Percentiles rank a stretch among this genome's conserved stretches.
phyloP scores from a whole-genome alignment of 2,888 invertebrate species.

The Clivina fossor region DNA sequence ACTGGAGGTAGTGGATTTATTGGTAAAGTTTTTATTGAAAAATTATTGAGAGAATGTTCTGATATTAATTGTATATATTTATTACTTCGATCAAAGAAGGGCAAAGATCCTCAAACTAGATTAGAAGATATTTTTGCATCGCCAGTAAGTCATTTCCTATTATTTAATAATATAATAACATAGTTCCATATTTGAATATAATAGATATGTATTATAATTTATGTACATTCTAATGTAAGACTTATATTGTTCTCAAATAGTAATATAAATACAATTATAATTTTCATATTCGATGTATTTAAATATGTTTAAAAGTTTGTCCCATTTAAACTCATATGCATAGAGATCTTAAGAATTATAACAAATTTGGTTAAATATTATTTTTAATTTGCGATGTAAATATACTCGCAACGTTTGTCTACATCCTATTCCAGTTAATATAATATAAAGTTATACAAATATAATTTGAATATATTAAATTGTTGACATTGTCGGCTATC shows the following conservation, averaged over 20 bases:
- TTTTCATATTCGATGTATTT: neutral
- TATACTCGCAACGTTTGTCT: too few relatives aligned
- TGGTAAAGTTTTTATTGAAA: slow-evolving; percentile 82
- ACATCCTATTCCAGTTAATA: too few relatives aligned
- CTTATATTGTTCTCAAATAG: neutral
- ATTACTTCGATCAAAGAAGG: slow-evolving; percentile 56
- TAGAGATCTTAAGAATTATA: too few relatives aligned
- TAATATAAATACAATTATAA: neutral
- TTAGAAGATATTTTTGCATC: slow-evolving; percentile 54
- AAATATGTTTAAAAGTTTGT: too few relatives aligned
- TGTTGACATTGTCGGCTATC: too few relatives aligned
- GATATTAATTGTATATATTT: slow-evolving; percentile 55
- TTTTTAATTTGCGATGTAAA: too few relatives aligned
- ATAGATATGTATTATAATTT: too few relatives aligned
- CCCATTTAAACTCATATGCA: too few relatives aligned
- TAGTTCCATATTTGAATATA: too few relatives aligned
- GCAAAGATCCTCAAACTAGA: slow-evolving; percentile 49
- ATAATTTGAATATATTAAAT: too few relatives aligned
- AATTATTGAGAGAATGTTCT: slow-evolving; percentile 62
- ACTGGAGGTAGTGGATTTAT: slow-evolving; percentile 91
- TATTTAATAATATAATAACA: slow-evolving; percentile 2
- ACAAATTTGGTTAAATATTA: too few relatives aligned
- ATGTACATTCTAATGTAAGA: neutral
- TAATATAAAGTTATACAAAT: too few relatives aligned
- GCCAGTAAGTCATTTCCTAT: slow-evolving; percentile 49